phyloP scores from a whole-genome alignment of 2,888 invertebrate species.

The Agapetus fuscipes region DNA sequence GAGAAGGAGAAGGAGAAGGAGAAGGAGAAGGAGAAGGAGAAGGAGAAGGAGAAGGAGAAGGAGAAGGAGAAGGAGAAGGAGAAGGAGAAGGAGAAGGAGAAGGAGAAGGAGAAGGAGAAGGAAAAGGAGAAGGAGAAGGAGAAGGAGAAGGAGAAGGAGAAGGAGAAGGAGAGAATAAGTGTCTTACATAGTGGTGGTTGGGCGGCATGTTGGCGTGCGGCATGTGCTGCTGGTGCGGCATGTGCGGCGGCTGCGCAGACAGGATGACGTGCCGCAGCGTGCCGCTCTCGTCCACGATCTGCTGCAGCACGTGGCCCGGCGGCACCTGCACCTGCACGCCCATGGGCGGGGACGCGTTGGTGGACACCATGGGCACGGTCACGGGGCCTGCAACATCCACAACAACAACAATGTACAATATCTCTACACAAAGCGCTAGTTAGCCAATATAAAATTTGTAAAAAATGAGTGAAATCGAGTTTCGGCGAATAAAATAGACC shows the following conservation, averaged over 20 bases:
- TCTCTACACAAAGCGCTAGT: not conserved
- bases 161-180: not conserved
- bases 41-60: no score
- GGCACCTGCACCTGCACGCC: conserved; percentile 85
- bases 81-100: no score
- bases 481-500: no score
- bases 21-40: no score
- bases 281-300: conserved; percentile 84
- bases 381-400: conserved; percentile 78
- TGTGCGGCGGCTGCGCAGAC: conserved; percentile 51
- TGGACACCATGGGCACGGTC: conserved; percentile 78
- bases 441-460: not conserved
- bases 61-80: no score
- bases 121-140: no score
- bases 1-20: no score
- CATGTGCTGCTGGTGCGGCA: conserved; percentile 42
- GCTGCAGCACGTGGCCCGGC: conserved; percentile 83
- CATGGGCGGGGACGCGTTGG: conserved; percentile 59
- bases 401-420: no score
- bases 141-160: not conserved
- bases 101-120: no score
- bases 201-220: conserved; percentile 75
- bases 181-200: conserved; percentile 34
- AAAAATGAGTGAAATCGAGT: no score
- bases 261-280: conserved; percentile 83